Evolutionary conservation across 2,888 invertebrate species (phyloP), one percentile per base, ranked within the genome.

Genomic region (Cheilosia variabilis): DNA sequence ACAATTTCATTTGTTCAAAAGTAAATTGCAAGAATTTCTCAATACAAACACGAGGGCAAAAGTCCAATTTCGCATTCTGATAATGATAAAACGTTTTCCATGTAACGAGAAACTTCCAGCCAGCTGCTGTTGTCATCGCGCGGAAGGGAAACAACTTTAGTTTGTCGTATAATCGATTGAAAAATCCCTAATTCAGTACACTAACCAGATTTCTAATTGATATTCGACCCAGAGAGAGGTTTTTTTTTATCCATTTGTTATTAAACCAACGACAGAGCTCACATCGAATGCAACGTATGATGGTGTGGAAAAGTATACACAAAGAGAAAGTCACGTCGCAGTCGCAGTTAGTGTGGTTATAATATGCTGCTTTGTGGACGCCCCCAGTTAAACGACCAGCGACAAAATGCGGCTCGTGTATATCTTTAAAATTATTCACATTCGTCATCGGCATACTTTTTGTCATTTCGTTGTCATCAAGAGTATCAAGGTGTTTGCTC

Each of bases 401-500:
- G 34, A 22, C 60, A 53, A 66, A 60, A 22, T 78, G 17, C 37
- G 17, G 47, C 45, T 60, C n/a, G 60, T 45, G 45, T 63, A 65
- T 69, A 65, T 76, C 19, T 65, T 60, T 24, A 34, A 53, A 65
- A 63, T 71, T 71, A 34, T 50, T 65, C 63, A 27, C 47, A 55
- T 55, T 68, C 27, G 34, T 50, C 63, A 37, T 43, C 34, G 10
- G 10, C 37, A 4, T 37, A 37, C 31, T 41, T 50, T 37, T 52
- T 57, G 31, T 43, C 55, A 37, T 37, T 52, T 43, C 22, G 22
- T 82, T 57, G 47, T 53, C 55, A 60, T 68, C 45, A 78, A 83
- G 72, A 83, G 72, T 60, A 60, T 68, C 45, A 78, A 83, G 72
- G 83, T 83, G 63, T 55, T 84, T 84, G 83, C 63, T 79, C 68